Percentiles rank a stretch among this genome's conserved stretches.
Conservation (phyloP, 2,888 invertebrate genomes). For the Idaea biselata region DNA sequence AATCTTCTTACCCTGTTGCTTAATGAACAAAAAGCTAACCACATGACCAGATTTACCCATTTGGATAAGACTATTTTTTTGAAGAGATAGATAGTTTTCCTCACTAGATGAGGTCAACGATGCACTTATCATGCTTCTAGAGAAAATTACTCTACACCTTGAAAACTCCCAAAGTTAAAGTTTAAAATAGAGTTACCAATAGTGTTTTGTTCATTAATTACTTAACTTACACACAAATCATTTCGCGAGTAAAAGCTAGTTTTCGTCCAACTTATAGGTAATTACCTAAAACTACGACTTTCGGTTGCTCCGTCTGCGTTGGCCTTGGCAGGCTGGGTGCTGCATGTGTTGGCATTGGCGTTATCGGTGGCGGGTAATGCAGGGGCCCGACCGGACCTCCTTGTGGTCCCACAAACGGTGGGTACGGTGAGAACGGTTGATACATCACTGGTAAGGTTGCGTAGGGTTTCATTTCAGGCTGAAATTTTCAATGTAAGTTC, state of each 20-base stretch:
- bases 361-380: conserved; percentile 69
- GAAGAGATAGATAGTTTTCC: too few species aligned
- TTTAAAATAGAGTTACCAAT: too few species aligned
- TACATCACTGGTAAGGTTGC: conserved; percentile 70
- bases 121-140: too few species aligned
- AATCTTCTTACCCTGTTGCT: background rate
- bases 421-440: conserved; percentile 68
- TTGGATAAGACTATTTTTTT: too few species aligned
- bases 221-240: background rate
- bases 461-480: conserved; percentile 73
- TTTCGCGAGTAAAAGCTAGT: background rate
- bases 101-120: too few species aligned
- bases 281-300: conserved; percentile 80
- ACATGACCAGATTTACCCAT: too few species aligned
- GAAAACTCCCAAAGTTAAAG: too few species aligned
- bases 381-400: conserved; percentile 54
- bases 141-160: too few species aligned
- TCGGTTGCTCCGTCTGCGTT: conserved; percentile 69
- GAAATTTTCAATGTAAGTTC: conserved; percentile 56
- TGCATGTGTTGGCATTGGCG: conserved; percentile 54
- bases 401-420: conserved; percentile 57
- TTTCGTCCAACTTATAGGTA: background rate
- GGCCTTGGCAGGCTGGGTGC: conserved; percentile 48
- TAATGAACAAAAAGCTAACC: too few species aligned
- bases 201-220: background rate